Evolutionary conservation across 2,113 vertebrate species (phyloP), one percentile per base, ranked within the genome.

Genomic region (Myrmophylax atrothorax): DNA sequence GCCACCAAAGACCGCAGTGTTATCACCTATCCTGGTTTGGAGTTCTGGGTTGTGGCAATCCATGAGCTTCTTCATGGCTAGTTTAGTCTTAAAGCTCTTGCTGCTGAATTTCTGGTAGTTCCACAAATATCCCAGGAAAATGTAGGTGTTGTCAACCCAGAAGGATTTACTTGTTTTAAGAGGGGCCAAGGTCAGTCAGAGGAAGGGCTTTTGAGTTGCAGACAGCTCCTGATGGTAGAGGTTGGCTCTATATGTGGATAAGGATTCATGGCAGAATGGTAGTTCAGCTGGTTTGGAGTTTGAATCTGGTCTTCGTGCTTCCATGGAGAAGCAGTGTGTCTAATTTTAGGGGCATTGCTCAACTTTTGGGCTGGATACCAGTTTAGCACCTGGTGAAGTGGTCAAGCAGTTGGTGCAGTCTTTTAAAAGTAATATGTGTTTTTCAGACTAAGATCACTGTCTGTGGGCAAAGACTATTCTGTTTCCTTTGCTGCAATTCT

Each of bases 271-370:
- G n/a, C 52, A 89, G 49, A 76, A 78, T 5, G 4, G 14, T 42
- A 66, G 44, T 68, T 75, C 19, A 60, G 31, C 31, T 81, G n/a
- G 0, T 84, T 84, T 70, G 28, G 52, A 44, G 52, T 49, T 50
- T 68, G 60, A 78, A 55, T 86, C 60, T 6, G 1, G 28, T 90
- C 29, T 89, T 67, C 0, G 0, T 77, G 68, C 55, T 84, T 60
- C 50, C 77, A 20, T 37, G n/a, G 44, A 44, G 67, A 58, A 91
- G 50, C 55, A 70, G 22, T 0, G 0, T 70, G 49, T 56, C 87
- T 90, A 79, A 90, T 86, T 92, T 83, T 83, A 83, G 46, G n/a
- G 24, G 63, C 20, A 8, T 94, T 92, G 64, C 84, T 91, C 50
- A 84, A 13, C 73, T 87, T 84, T 17, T 47, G 69, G 60, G 38